Evolutionary conservation across 1,140 invertebrate genomes (phyloP), one percentile per base, ranked within the genome.

Genomic region (Papilio polyxenes): DNA sequence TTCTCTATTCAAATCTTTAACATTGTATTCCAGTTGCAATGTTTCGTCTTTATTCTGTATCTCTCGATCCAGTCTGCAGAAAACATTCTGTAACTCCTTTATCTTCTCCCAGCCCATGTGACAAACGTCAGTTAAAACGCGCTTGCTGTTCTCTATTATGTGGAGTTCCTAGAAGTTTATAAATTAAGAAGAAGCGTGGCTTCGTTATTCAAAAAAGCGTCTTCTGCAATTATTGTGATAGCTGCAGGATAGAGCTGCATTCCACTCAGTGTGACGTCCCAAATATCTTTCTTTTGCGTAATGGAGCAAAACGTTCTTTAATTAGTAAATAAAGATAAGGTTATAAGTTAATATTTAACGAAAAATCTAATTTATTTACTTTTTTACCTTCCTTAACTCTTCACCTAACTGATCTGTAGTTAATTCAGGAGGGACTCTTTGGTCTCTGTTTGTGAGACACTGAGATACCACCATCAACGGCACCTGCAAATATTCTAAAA

Each of bases 371-470:
- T 17, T 5, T 17, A 56, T 56, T n/a, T n/a, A 56, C 15, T n/a
- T 59, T 53, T 53, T 82, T 82, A 95, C 97, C 89, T 97, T 98
- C 91, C 97, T 97, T 48, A 99, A 93, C 93, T 98, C 97, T 48
- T 95, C 95, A 88, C 97, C 97, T 11, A 96, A 96, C 86, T 98
- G 97, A 92, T 98, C 98, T 82, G 97, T 96, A 1, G 98, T 98
- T 40, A 98, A 94, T 94, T 98, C 98, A 31, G 96, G 96, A 5
- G 96, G 96, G 62, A 97, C 95, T 72, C 98, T 96, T 85, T 96
- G 96, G 89, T 98, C 98, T 83, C 98, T 95, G 88, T 97, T 96
- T 0, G 96, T 96, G 51, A 98, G 95, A 89, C 97, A 98, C 91
- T 98, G 97, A 62, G 96, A 96, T 13, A 96, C 95, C 11, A 98